These are phyloP conservation scores for Laticauda laticaudata DNA, from an alignment of 2,113 vertebrate genomes.

Conservation along the genomic window DNA sequence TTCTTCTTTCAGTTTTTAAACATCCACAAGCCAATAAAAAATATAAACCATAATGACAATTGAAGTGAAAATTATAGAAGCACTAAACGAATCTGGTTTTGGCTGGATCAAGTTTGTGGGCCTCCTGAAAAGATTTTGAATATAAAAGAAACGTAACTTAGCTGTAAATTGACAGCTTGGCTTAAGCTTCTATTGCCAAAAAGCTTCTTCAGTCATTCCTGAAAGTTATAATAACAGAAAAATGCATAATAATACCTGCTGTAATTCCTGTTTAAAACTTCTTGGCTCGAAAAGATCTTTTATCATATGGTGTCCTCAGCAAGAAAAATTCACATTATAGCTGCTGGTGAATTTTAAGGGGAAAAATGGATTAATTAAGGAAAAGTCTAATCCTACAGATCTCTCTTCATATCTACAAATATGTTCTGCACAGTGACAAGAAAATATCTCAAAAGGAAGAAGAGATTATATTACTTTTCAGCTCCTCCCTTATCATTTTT, in stretches of 20 bases:
- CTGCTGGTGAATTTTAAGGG: not conserved
- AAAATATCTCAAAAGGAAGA: not conserved
- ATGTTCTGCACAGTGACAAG: not conserved
- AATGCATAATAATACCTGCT: conserved; percentile 10
- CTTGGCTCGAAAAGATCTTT: not conserved
- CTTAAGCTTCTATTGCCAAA: not conserved
- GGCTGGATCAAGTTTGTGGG: conserved; percentile 1
- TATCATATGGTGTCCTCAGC: not conserved
- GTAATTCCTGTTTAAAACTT: not conserved
- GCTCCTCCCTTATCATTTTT: not conserved
- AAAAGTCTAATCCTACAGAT: not conserved
- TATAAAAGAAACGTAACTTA: not conserved
- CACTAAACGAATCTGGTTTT: accelerated
- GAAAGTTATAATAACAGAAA: not conserved
- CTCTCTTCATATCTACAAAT: not conserved
- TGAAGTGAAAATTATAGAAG: conserved; percentile 31
- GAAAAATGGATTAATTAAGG: not conserved
- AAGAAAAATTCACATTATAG: not conserved
- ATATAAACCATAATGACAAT: conserved; percentile 29
- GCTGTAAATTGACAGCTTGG: not conserved
- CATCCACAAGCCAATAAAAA: conserved; percentile 46
- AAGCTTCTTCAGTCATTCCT: not conserved
- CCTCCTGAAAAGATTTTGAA: conserved; percentile 7
- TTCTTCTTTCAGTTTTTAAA: conserved; percentile 39
- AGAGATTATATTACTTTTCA: not conserved